Evolutionary conservation across 2,888 invertebrate species (phyloP), one percentile per base, ranked within the genome.

Genomic region (Eristalinus aeneus): DNA sequence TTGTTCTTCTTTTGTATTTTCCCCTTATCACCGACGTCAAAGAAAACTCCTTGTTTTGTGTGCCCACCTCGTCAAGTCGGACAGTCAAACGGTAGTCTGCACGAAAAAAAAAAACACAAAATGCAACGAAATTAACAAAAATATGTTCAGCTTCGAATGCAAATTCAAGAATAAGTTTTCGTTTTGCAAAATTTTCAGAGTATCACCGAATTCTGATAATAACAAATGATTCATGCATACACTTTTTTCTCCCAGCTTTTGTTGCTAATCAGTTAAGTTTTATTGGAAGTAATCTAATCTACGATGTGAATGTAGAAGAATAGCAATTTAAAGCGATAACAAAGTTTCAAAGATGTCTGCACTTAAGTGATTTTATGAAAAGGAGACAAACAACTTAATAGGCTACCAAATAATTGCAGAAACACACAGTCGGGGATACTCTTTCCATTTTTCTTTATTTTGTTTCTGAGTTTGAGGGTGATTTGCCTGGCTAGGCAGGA

Each of bases 141-240:
- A 23, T n/a, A 12, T 27, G 22, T 27, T 23, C 12, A 3, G 11
- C 56, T 56, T 23, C 56, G 56, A 56, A 56, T 2, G 56, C 23
- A 22, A 22, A 23, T n/a, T n/a, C 9, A 22, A 12, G 10, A 5
- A 56, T 12, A 22, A 56, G 46, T 56, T 16, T 56, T 11, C 22
- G 11, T 23, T 56, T 58, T 34, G 56, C 60, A 34, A 11, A 60
- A 34, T 61, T 46, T 46, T 22, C 39, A 27, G 22, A 31, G 54
- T 54, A 32, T 32, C 16, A n/a, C 9, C 16, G 16, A 11, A 20
- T 65, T 32, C 23, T 58, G 71, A 71, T 72, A 68, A 79, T 53
- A 79, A 84, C 71, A 84, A 84, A 71, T 84, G 84, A 84, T 56
- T 84, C 84, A 84, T 56, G 10, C 3, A 11, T 12, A 64, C n/a